These are phyloP conservation scores for Euura lappo DNA, from an alignment of 1,140 invertebrate species.

Conservation along the genomic window DNA sequence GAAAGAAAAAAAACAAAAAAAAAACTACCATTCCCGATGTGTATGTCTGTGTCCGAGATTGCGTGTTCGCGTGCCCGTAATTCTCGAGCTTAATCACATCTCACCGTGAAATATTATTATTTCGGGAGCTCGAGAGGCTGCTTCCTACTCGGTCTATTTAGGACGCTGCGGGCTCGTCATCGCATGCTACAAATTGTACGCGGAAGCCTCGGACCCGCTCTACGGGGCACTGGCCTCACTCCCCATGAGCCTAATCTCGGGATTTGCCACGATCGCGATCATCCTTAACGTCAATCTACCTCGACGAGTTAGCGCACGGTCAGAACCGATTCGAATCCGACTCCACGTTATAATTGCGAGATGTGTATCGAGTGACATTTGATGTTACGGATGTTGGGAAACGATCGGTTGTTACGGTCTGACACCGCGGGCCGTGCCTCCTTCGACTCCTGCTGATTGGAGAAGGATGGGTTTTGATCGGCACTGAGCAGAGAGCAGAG, in stretches of 20 bases:
- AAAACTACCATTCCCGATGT: background rate
- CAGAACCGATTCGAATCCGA: too few species aligned
- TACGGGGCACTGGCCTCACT: background rate
- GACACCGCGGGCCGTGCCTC: too few species aligned
- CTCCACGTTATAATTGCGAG: too few species aligned
- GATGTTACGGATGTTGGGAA: too few species aligned
- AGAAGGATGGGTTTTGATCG: background rate
- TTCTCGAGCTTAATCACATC: conserved; percentile 32
- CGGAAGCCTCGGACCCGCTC: background rate
- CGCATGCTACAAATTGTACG: conserved; percentile 1
- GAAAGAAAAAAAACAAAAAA: too few species aligned
- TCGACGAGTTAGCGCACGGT: too few species aligned
- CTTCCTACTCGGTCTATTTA: background rate
- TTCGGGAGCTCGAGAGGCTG: conserved; percentile 39
- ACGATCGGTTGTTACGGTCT: too few species aligned
- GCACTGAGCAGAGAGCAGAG: background rate
- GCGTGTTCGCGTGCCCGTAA: conserved; percentile 45
- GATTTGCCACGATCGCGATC: background rate
- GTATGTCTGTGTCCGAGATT: conserved; percentile 24
- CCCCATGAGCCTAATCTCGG: background rate
- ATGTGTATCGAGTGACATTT: too few species aligned
- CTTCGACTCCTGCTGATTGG: background rate
- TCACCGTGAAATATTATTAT: conserved; percentile 47
- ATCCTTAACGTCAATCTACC: too few species aligned
- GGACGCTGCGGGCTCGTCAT: conserved; percentile 1